These are phyloP conservation scores for Tragelaphus imberbis DNA, from an alignment of 2,113 vertebrate species.

Conservation along the genomic window DNA sequence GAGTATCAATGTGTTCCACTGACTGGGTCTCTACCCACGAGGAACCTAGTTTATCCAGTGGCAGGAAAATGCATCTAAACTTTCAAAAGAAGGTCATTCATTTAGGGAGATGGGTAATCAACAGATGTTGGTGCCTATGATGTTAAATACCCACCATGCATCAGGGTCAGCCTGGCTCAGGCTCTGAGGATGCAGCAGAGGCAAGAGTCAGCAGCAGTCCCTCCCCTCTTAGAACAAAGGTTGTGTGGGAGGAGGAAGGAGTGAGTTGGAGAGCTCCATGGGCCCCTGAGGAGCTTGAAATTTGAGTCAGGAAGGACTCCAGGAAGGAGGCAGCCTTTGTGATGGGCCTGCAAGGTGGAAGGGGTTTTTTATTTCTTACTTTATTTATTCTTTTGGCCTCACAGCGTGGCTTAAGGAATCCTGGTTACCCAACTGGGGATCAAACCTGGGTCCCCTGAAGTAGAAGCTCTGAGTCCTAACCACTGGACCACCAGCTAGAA, in stretches of 20 bases:
- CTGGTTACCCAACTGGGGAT: background rate
- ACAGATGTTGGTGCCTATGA: background rate
- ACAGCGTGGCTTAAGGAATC: background rate
- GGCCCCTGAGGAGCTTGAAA: background rate
- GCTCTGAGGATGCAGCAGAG: background rate
- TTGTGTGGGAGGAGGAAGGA: background rate
- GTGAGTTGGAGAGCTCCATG: accelerated
- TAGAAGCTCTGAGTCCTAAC: background rate
- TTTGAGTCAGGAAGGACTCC: background rate
- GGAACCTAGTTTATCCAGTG: background rate
- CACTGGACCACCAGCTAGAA: background rate
- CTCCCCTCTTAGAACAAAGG: background rate
- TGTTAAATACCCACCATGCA: accelerated
- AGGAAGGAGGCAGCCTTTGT: accelerated
- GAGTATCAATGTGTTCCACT: accelerated
- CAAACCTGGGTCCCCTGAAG: background rate
- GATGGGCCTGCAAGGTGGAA: accelerated
- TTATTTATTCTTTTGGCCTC: background rate
- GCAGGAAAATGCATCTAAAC: background rate
- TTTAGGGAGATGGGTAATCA: too few species aligned
- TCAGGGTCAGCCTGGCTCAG: too few species aligned
- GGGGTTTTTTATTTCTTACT: background rate
- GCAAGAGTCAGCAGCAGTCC: background rate
- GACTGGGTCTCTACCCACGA: background rate
- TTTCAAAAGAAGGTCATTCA: background rate